Percentiles rank a stretch among this genome's conserved stretches.
Conservation (phyloP, 2,113 vertebrate genomes). For the Phasianus colchicus region DNA sequence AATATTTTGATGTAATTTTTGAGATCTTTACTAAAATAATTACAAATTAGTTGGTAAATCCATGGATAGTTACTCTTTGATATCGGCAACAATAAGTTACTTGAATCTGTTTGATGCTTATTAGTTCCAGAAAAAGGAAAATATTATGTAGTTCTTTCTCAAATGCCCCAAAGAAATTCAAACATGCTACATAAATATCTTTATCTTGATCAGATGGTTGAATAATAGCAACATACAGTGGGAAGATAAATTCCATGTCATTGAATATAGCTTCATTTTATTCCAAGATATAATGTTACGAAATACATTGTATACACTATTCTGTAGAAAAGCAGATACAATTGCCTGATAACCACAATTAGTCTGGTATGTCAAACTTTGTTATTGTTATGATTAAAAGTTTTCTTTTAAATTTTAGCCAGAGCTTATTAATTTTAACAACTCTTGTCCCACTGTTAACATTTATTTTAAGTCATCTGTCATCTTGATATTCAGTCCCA, state of each 20-base stretch:
- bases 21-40: background rate
- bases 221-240: background rate
- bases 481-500: background rate
- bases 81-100: background rate
- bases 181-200: background rate
- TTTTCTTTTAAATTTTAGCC: background rate
- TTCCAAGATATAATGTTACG: background rate
- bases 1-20: background rate
- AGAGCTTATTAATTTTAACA: background rate
- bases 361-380: background rate
- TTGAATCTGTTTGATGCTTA: background rate
- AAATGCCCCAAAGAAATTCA: background rate
- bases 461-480: background rate
- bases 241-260: background rate
- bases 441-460: background rate
- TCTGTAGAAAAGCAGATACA: background rate
- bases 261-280: background rate
- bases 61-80: background rate
- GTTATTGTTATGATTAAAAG: background rate
- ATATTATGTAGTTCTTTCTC: background rate
- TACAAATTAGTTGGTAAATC: background rate
- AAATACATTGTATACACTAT: background rate
- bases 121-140: background rate
- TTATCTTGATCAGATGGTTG: constrained; percentile 7
- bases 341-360: background rate